A percentile compares a stretch with the other conserved stretches of the same genome.
Evolutionary conservation across 1,140 invertebrate species (phyloP).

Genomic region (Augochlora pura): DNA sequence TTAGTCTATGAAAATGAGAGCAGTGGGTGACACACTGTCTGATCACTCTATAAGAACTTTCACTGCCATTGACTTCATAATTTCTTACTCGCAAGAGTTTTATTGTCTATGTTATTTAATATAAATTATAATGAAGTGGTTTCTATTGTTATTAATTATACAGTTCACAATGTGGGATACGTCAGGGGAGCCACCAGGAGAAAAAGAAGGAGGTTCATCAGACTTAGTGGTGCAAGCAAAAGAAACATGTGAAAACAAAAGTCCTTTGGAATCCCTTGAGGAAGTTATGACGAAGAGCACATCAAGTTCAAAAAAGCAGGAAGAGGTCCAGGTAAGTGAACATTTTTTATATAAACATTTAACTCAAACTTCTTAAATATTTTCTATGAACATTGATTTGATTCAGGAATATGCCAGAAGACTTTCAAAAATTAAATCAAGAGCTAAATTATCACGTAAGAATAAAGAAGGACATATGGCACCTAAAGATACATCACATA

Average conservation of each 20-base stretch:
- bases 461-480: conserved; percentile 64
- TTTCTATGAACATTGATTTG: conserved; percentile 22
- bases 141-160: conserved; percentile 71
- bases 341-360: conserved; percentile 7
- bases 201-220: conserved; percentile 65
- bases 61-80: conserved; percentile 74
- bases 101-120: conserved; percentile 29
- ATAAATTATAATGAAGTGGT: conserved; percentile 71
- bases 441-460: conserved; percentile 69
- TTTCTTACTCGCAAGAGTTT: conserved; percentile 39
- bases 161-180: conserved; percentile 76
- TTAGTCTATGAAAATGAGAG: conserved; percentile 75
- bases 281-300: conserved; percentile 76
- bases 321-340: conserved; percentile 73
- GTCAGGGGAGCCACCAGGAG: conserved; percentile 72
- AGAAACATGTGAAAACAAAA: conserved; percentile 71
- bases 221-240: conserved; percentile 55
- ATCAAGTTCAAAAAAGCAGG: conserved; percentile 75
- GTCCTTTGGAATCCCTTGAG: conserved; percentile 72
- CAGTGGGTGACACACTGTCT: conserved; percentile 72
- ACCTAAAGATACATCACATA: conserved; percentile 62
- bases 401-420: conserved; percentile 76
- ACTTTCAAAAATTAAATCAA: conserved; percentile 76
- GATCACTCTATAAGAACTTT: conserved; percentile 70
- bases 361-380: not conserved